These are phyloP conservation scores for Zaprionus ornatus DNA, from an alignment of 1,140 invertebrate species.

Conservation along the genomic window DNA sequence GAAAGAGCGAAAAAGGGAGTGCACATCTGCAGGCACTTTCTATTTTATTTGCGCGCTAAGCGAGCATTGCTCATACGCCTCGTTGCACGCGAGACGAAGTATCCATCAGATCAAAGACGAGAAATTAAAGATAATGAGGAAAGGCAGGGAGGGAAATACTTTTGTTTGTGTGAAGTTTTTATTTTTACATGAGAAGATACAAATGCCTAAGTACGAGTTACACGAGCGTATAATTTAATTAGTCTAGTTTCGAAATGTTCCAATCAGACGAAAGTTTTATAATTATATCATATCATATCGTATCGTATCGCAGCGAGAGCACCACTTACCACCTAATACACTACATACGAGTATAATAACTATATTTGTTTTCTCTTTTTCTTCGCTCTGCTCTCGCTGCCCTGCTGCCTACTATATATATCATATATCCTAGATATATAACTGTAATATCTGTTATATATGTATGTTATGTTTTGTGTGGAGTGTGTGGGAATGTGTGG, in stretches of 20 bases:
- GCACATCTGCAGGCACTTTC: conserved; percentile 66
- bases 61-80: conserved; percentile 71
- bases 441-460: not conserved
- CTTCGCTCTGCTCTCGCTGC: conserved; percentile 18
- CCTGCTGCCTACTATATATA: conserved; percentile 10
- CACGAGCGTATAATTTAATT: conserved; percentile 74
- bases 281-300: conserved; percentile 10
- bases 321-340: conserved; percentile 32
- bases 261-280: conserved; percentile 14
- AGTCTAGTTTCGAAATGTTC: conserved; percentile 54
- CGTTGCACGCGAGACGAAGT: conserved; percentile 45
- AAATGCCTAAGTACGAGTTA: conserved; percentile 56
- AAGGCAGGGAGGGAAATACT: conserved; percentile 6
- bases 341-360: conserved; percentile 43
- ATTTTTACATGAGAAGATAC: conserved; percentile 67
- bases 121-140: conserved; percentile 20
- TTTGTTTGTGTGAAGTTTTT: conserved; percentile 38
- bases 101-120: conserved; percentile 1
- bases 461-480: not conserved
- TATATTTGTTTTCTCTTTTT: conserved; percentile 43
- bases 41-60: conserved; percentile 74
- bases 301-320: not conserved
- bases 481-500: not conserved
- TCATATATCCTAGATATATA: conserved; percentile 12
- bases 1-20: not conserved